phyloP scores from a whole-genome alignment of 2,797 vertebrate genomes.

The Clamator glandarius region DNA sequence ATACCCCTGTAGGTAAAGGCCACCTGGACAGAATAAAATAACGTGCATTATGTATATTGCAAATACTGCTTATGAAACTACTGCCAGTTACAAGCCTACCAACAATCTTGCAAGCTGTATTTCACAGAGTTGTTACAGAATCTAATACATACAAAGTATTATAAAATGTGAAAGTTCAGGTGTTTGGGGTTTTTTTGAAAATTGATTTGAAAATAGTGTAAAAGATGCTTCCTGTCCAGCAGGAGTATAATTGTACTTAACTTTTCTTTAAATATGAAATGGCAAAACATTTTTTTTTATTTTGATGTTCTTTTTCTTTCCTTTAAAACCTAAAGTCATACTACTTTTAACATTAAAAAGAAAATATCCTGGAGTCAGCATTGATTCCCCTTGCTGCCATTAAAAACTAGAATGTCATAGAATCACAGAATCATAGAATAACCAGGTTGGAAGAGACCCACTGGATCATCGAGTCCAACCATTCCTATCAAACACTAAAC shows the following conservation, averaged over 20 bases:
- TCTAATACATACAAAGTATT: background rate
- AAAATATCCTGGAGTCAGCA: background rate
- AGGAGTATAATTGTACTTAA: background rate
- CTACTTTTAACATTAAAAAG: background rate
- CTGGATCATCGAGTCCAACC: too few species aligned
- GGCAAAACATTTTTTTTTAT: background rate
- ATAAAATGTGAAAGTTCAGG: background rate
- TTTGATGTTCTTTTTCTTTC: background rate
- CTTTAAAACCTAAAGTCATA: background rate
- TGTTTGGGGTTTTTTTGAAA: background rate
- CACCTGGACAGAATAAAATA: constrained; percentile 76
- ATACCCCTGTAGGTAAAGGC: constrained; percentile 92
- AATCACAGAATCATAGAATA: too few species aligned
- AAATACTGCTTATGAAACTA: background rate
- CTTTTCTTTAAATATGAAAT: background rate
- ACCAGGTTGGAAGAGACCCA: too few species aligned
- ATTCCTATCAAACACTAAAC: too few species aligned
- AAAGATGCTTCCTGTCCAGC: background rate
- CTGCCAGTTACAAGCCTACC: background rate
- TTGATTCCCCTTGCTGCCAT: background rate
- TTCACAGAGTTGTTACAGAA: background rate
- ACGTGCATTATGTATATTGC: background rate
- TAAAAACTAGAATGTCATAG: background rate
- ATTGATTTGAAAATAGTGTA: background rate
- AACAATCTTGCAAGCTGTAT: background rate